A percentile compares a stretch with the other conserved stretches of the same genome.
Evolutionary conservation across 2,888 invertebrate genomes (phyloP).

Genomic region (Myopa testacea): DNA sequence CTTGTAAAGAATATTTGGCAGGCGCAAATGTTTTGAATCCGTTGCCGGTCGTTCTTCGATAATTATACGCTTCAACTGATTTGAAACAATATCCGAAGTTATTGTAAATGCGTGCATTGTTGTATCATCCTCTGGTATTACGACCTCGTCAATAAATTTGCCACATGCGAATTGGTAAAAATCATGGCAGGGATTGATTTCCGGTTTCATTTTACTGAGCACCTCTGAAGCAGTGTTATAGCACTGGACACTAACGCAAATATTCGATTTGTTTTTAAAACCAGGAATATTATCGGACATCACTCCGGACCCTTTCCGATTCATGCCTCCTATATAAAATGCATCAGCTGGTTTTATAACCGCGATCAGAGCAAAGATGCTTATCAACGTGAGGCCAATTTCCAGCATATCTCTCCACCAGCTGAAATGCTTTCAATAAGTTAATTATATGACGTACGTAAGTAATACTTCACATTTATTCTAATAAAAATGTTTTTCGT

Average conservation of each 20-base stretch:
- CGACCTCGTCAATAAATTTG: conserved; percentile 75
- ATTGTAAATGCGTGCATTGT: conserved; percentile 67
- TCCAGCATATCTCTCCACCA: conserved; percentile 51
- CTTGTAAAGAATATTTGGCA: conserved; percentile 68
- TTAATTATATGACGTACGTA: not conserved
- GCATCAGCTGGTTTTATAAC: conserved; percentile 55
- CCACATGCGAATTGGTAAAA: conserved; percentile 84
- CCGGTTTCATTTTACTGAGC: conserved; percentile 75
- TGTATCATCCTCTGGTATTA: conserved; percentile 78
- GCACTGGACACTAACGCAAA: conserved; percentile 83
- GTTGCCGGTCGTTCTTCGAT: conserved; percentile 61
- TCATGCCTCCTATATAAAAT: conserved; percentile 55
- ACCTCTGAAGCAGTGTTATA: conserved; percentile 79
- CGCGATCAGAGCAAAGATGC: conserved; percentile 39
- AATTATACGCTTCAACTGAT: conserved; percentile 68
- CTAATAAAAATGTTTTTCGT: too few relatives aligned
- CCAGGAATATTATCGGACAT: conserved; percentile 51
- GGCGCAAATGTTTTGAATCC: conserved; percentile 67
- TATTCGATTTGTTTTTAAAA: conserved; percentile 55
- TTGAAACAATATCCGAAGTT: conserved; percentile 67
- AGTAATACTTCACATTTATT: too few relatives aligned
- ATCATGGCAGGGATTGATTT: conserved; percentile 80
- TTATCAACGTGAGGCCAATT: conserved; percentile 56
- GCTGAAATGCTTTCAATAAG: conserved; percentile 47
- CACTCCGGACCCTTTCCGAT: conserved; percentile 49